These are phyloP conservation scores for Corynorhinus townsendii DNA, from an alignment of 2,113 vertebrate genomes.

Conservation along the genomic window DNA sequence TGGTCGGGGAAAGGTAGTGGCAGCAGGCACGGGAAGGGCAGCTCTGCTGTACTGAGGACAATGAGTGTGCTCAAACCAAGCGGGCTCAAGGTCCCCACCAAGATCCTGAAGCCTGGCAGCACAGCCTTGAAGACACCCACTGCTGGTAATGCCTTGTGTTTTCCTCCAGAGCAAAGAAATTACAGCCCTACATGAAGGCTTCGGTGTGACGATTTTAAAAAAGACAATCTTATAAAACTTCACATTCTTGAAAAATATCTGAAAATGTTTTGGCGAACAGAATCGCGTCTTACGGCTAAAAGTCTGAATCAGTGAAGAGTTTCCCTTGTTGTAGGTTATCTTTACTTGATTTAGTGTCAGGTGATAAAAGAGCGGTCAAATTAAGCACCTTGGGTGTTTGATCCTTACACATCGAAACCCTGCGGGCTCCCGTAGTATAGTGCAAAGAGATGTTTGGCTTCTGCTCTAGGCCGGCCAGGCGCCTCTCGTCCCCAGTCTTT, in stretches of 20 bases:
- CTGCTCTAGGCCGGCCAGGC: too few relatives aligned
- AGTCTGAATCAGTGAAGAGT: background rate
- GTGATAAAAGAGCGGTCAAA: background rate
- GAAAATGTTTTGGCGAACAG: background rate
- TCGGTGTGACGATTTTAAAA: background rate
- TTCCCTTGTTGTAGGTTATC: background rate
- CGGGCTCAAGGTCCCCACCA: conserved; percentile 94
- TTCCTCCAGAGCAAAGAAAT: background rate
- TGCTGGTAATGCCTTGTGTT: conserved; percentile 75
- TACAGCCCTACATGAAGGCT: background rate
- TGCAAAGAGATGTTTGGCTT: background rate
- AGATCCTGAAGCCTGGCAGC: conserved; percentile 86
- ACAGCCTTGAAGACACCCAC: conserved; percentile 82
- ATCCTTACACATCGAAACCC: background rate
- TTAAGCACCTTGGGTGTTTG: background rate
- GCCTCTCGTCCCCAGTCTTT: background rate
- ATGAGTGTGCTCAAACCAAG: conserved; percentile 97
- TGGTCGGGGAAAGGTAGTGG: conserved; percentile 79
- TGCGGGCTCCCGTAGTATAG: background rate
- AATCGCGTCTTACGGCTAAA: background rate
- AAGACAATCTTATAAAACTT: background rate
- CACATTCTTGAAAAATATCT: background rate
- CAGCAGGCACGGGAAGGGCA: conserved; percentile 37
- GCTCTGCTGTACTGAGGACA: conserved; percentile 61
- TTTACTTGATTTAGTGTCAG: background rate